These are phyloP conservation scores for Brachyrhaphis roseni DNA, from an alignment of 2,797 vertebrate genomes.

Conservation along the genomic window DNA sequence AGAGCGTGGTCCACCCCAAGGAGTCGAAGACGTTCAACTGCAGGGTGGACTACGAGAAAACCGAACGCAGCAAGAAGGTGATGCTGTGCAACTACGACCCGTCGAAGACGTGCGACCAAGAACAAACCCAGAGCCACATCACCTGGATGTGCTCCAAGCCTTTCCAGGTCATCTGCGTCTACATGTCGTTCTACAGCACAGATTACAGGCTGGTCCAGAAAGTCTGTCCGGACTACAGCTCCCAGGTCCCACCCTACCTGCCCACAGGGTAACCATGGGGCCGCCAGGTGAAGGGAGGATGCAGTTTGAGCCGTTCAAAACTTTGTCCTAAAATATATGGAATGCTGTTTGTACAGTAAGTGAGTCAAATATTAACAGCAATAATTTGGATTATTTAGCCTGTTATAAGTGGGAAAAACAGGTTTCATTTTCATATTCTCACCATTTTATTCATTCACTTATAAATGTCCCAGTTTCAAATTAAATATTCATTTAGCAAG, in stretches of 20 bases:
- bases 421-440: not conserved
- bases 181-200: conserved; percentile 95
- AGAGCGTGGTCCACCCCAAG: conserved; percentile 88
- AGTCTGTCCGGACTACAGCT: conserved; percentile 95
- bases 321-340: not conserved
- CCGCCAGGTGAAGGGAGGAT: not conserved
- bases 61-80: conserved; percentile 86
- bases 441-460: not conserved
- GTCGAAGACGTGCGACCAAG: conserved; percentile 93
- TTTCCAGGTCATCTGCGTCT: conserved; percentile 97
- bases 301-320: not conserved
- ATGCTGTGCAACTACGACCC: conserved; percentile 93
- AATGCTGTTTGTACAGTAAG: not conserved
- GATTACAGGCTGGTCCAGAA: conserved; percentile 99
- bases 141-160: conserved; percentile 97
- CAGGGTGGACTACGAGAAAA: conserved; percentile 93
- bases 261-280: conserved; percentile 83
- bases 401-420: not conserved
- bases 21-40: conserved; percentile 98
- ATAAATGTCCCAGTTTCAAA: not conserved
- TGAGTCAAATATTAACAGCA: not conserved
- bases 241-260: conserved; percentile 88
- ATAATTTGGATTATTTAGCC: not conserved
- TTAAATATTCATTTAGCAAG: not conserved
- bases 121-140: conserved; percentile 94